Percentiles rank a stretch among this genome's conserved stretches.
phyloP scores from a whole-genome alignment of 2,888 invertebrate species.

The Portevinia maculata region DNA sequence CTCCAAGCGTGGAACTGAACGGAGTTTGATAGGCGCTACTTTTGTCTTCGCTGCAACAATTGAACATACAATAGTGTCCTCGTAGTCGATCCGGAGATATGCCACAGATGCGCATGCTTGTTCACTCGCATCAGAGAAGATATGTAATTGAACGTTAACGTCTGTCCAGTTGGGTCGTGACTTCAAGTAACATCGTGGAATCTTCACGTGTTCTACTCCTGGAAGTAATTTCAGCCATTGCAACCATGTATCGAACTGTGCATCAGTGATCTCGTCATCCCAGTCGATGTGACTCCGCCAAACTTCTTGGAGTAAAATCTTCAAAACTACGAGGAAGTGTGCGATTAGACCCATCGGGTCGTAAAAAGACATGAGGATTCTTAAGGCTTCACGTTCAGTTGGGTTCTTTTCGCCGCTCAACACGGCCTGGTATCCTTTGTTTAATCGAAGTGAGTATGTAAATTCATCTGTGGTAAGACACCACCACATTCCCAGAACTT shows the following conservation, averaged over 20 bases:
- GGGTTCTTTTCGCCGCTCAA: too few relatives aligned
- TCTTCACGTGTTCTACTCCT: slow-evolving; percentile 10
- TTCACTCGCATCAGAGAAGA: slow-evolving; percentile 26
- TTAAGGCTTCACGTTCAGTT: too few relatives aligned
- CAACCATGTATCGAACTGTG: slow-evolving; percentile 65
- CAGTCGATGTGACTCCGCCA: slow-evolving; percentile 23
- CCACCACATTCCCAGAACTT: slow-evolving; percentile 45
- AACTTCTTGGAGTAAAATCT: slow-evolving; percentile 76
- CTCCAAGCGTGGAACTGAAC: slow-evolving; percentile 20
- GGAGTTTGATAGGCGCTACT: slow-evolving; percentile 20
- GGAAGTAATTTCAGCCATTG: slow-evolving; percentile 72
- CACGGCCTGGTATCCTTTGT: too few relatives aligned
- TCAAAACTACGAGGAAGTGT: slow-evolving; percentile 71
- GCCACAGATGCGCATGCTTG: slow-evolving; percentile 16
- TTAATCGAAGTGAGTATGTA: slow-evolving; percentile 8
- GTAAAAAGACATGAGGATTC: slow-evolving; percentile 76
- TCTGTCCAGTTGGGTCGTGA: slow-evolving; percentile 26
- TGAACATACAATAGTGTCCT: slow-evolving; percentile 13
- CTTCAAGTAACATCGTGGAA: slow-evolving; percentile 6
- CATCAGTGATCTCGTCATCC: slow-evolving; percentile 14
- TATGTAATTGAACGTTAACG: slow-evolving; percentile 54
- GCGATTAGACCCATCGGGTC: slow-evolving; percentile 77
- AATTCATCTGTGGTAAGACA: slow-evolving; percentile 3
- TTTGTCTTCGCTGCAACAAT: slow-evolving; percentile 17
- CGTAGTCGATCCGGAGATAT: slow-evolving; percentile 14